Evolutionary conservation across 2,113 vertebrate species (phyloP).

Genomic region (Rana temporaria): DNA sequence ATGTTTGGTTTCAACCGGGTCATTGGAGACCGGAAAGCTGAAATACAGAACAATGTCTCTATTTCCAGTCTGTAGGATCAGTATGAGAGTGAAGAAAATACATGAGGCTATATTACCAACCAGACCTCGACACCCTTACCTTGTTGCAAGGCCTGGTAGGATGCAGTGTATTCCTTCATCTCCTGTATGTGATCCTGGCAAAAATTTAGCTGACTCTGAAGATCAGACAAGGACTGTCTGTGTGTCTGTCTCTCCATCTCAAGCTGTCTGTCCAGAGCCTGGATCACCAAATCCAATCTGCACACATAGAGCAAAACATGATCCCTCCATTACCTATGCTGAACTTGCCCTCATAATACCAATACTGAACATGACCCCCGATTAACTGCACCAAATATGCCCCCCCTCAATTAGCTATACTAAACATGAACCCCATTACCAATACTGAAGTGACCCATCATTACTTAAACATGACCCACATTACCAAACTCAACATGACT

Average conservation of each 20-base stretch:
- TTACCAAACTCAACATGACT: too few relatives aligned
- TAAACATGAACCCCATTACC: too few relatives aligned
- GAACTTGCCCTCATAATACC: background rate
- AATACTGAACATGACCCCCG: background rate
- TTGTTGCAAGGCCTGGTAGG: slow-evolving; percentile 67
- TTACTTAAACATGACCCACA: too few relatives aligned
- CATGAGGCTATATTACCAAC: too few relatives aligned
- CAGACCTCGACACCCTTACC: slow-evolving; percentile 62
- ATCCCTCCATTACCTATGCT: background rate
- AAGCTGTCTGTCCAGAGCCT: slow-evolving; percentile 31
- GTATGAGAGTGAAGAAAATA: background rate
- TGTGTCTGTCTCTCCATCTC: slow-evolving; percentile 58
- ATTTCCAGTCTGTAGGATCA: too few relatives aligned
- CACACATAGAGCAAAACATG: background rate
- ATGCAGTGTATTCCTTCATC: slow-evolving; percentile 68
- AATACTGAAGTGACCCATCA: too few relatives aligned
- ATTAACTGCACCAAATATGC: too few relatives aligned
- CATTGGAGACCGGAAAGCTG: slow-evolving; percentile 33
- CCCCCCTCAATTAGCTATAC: too few relatives aligned
- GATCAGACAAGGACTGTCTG: slow-evolving; percentile 54
- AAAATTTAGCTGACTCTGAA: slow-evolving; percentile 66
- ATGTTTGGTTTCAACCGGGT: slow-evolving; percentile 4
- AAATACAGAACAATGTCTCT: background rate
- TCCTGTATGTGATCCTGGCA: slow-evolving; percentile 72
- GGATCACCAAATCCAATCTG: slow-evolving; percentile 17